Evolutionary conservation across 2,113 vertebrate genomes (phyloP), one percentile per base, ranked within the genome.

Genomic region (Oryzias woworae): DNA sequence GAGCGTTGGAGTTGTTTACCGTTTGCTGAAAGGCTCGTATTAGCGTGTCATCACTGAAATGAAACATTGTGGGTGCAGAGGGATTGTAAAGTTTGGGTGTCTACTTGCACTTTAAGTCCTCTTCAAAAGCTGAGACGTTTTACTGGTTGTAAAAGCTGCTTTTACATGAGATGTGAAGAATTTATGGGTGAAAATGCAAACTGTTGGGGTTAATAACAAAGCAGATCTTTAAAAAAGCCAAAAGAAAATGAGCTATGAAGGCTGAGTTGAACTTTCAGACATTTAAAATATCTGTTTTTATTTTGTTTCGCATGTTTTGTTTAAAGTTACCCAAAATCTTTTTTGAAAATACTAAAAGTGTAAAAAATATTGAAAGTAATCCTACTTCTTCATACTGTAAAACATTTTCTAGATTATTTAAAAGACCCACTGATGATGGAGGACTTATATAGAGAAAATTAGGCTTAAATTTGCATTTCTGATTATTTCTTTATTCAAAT

Each of bases 1-100:
- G 48, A 62, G 61, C 7, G 43, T 52, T 66, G 67, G 80, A 75
- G 49, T 41, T 43, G 62, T 75, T 68, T 71, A 68, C 83, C 75
- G 73, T 74, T 57, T 51, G 69, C 50, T 24, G 41, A 22, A 75
- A 48, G 65, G 65, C 65, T 44, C 15, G 57, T 84, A 87, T 88
- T 81, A 88, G 77, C 69, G 7, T 1, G 0, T 24, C 12, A 28
- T 85, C 77, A 55, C 79, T 68, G 69, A 86, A 85, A 87, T 77
- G 75, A 79, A 81, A 86, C 79, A 61, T 31, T 66, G 15, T 5
- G 58, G 74, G 36, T 86, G 74, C 84, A 77, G 60, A 73, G 70
- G 84, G 76, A 67, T 69, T 87, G 87, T 88, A 90, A 87, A 85
- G 62, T 77, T 81, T 80, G 65, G 79, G 74, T 65, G 16, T 81